Evolutionary conservation across 2,888 invertebrate genomes (phyloP).

Genomic region (Macrophya annulata): DNA sequence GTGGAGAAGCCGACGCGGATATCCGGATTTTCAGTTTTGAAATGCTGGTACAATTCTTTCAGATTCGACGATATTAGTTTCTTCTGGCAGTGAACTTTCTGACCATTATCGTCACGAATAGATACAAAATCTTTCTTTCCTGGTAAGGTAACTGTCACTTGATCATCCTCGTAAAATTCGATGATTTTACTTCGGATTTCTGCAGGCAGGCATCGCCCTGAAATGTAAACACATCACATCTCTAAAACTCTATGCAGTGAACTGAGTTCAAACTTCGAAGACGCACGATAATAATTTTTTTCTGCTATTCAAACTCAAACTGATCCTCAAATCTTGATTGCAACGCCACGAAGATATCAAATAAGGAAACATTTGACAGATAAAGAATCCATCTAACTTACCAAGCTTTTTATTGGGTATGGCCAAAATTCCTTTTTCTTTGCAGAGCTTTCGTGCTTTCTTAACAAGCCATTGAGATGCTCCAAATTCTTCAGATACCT

Average conservation of each 20-base stretch:
- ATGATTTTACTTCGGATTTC: not conserved
- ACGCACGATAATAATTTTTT: too few species aligned
- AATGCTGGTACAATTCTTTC: slow-evolving; percentile 25
- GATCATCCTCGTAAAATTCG: slow-evolving; percentile 11
- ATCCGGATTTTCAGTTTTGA: not conserved
- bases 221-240: not conserved
- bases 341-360: too few species aligned
- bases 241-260: too few species aligned
- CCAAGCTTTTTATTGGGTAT: not conserved
- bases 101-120: slow-evolving; percentile 10
- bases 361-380: too few species aligned
- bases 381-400: not conserved
- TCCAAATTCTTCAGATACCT: slow-evolving; percentile 1
- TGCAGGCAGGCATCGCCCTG: slow-evolving; percentile 30
- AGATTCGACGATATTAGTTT: not conserved
- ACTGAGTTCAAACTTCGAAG: not conserved
- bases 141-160: slow-evolving; percentile 9
- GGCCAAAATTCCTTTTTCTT: not conserved
- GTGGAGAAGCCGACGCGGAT: slow-evolving; percentile 42
- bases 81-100: not conserved
- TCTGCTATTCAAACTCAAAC: too few species aligned
- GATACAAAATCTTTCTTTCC: slow-evolving; percentile 16
- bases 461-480: not conserved
- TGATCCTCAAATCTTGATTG: too few species aligned
- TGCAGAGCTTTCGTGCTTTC: not conserved